These are phyloP conservation scores for Hermetia illucens DNA, from an alignment of 1,140 invertebrate genomes.

Conservation along the genomic window DNA sequence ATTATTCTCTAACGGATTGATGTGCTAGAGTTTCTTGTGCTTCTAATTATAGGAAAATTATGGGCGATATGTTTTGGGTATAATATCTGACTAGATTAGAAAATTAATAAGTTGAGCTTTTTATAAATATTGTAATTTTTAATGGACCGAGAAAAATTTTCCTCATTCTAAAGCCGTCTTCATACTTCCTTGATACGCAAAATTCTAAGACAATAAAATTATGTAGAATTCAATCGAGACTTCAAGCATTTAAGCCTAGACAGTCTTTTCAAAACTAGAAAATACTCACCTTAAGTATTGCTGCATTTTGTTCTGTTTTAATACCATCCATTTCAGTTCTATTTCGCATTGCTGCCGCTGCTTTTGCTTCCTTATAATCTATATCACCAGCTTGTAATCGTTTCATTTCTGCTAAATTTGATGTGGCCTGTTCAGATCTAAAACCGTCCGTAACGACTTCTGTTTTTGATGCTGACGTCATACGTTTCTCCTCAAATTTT, in stretches of 20 bases:
- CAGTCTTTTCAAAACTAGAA: conserved; percentile 17
- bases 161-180: no score
- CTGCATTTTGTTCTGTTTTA: conserved; percentile 57
- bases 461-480: conserved; percentile 62
- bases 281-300: conserved; percentile 49
- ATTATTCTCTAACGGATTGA: no score
- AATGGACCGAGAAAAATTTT: no score
- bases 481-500: conserved; percentile 64
- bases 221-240: conserved; percentile 27
- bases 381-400: conserved; percentile 58
- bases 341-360: conserved; percentile 41
- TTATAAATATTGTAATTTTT: no score
- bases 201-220: no score
- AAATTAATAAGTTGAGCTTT: no score
- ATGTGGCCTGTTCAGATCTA: conserved; percentile 55
- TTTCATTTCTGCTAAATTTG: conserved; percentile 66
- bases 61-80: no score
- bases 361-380: conserved; percentile 58
- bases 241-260: conserved; percentile 30
- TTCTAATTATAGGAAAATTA: no score
- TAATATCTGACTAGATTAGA: no score
- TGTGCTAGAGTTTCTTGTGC: no score
- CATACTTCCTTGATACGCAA: no score
- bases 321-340: conserved; percentile 60
- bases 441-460: conserved; percentile 69